Percentiles rank a stretch among this genome's conserved stretches.
Conservation (phyloP, 2,113 vertebrate species). For the Microtus ochrogaster region DNA sequence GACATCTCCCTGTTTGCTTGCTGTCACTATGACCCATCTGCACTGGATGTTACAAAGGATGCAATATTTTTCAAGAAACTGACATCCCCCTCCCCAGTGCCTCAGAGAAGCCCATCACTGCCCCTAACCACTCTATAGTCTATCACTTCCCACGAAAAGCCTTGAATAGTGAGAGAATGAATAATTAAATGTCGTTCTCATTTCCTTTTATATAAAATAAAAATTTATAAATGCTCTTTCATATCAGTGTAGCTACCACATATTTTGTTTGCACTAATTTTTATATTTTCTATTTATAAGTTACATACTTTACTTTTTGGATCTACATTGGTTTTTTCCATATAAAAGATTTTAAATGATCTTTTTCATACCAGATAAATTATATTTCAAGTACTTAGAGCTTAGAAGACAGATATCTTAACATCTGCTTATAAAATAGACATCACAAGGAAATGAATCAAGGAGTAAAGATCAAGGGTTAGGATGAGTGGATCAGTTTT, state of each 20-base stretch:
- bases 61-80: background rate
- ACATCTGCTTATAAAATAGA: background rate
- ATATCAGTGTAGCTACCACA: background rate
- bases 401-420: slow-evolving; percentile 42
- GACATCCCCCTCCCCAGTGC: background rate
- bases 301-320: background rate
- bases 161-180: background rate
- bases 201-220: slow-evolving; percentile 20
- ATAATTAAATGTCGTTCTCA: background rate
- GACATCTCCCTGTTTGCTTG: background rate
- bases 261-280: slow-evolving; percentile 16
- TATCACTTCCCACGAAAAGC: background rate
- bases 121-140: too few species aligned
- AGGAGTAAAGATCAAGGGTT: background rate
- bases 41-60: background rate
- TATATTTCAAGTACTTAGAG: slow-evolving; percentile 43
- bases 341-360: background rate
- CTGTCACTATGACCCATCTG: background rate
- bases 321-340: slow-evolving; percentile 1
- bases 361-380: slow-evolving; percentile 18
- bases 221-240: background rate
- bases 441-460: background rate
- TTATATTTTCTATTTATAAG: slow-evolving; percentile 19
- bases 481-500: slow-evolving; percentile 2
- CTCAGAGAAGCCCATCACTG: background rate